Evolutionary conservation across 2,797 vertebrate species (phyloP).

Genomic region (Tadarida brasiliensis): DNA sequence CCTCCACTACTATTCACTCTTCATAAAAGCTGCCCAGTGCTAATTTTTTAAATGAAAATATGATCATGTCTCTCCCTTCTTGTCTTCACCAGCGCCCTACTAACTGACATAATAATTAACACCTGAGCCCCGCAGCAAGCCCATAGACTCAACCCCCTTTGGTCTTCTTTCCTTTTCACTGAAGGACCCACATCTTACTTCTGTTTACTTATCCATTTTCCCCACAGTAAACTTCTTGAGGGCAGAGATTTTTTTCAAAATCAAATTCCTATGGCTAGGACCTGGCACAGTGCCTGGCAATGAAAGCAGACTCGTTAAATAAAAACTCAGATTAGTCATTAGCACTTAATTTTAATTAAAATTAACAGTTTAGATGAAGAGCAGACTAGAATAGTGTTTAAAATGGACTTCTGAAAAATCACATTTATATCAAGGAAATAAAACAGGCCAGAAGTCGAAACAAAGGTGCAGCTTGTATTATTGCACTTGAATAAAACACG

Average conservation of each 20-base stretch:
- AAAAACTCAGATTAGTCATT: constrained; percentile 21
- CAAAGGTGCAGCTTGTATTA: constrained; percentile 57
- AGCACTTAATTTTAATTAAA: constrained; percentile 83
- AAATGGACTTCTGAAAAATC: constrained; percentile 75
- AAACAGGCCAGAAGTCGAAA: constrained; percentile 51
- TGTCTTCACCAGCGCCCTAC: not conserved
- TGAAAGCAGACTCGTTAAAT: not conserved
- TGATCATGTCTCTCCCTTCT: not conserved
- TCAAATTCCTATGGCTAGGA: not conserved
- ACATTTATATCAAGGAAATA: constrained; percentile 72
- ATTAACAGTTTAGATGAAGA: constrained; percentile 71
- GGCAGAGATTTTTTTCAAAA: not conserved
- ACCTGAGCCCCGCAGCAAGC: not conserved
- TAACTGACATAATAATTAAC: not conserved
- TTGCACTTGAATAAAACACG: constrained; percentile 74
- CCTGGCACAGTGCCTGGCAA: no score
- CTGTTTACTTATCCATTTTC: not conserved
- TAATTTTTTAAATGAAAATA: not conserved
- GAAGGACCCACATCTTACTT: not conserved
- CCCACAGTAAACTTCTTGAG: not conserved
- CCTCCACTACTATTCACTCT: not conserved
- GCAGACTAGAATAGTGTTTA: constrained; percentile 82
- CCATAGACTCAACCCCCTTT: not conserved
- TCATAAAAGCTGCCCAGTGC: not conserved
- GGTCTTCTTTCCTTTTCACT: not conserved